Base-by-base conservation (phyloP, 2,797 vertebrate species). In the Melopsittacus undulatus region DNA sequence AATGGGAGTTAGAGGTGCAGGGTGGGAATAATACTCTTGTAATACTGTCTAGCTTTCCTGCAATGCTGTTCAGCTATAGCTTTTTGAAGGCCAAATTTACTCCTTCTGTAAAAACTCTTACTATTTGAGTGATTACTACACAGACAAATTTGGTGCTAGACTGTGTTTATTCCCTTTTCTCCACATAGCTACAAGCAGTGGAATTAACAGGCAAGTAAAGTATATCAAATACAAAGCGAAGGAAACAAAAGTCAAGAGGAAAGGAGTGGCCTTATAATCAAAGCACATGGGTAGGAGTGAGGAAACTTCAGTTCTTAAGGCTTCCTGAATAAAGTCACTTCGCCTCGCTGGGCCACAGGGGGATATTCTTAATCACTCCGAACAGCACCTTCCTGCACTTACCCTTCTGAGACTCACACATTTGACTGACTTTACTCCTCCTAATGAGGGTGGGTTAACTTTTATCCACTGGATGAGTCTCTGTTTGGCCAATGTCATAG, bases 161-260 rank as follows among this genome's bases (percentile, higher is more conserved):
- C 42, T 51, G 27, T 29, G 34, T 73, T 87, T 88, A 67, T 42
- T 69, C 16, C 15, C 26, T 67, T 73, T 87, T 72, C 36, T 86
- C 16, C 21, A 59, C 23, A 16, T 27, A 75, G 21, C 36, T 42
- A 77, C 24, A 52, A 92, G 26, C 40, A 85, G 43, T 9, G 32
- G 34, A 92, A 89, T 64, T 30, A 92, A 83, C 19, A 64, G 61
- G 24, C n/a, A 76, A 82, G 69, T 48, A 34, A 76, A 49, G 54
- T 24, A 6, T 13, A 78, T 52, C 46, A 75, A 63, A 77, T 27
- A 83, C 19, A 87, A 94, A 90, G 54, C 32, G 69, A 43, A 91
- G 79, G 54, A 88, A 96, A 74, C 49, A 49, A 30, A 93, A 86
- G 51, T 11, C 29, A 72, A 88, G 46, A 88, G 92, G 76, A 93